A percentile compares a stretch with the other conserved stretches of the same genome.
Conservation (phyloP, 1,140 invertebrate species). For the Drosophila ercepeae region DNA sequence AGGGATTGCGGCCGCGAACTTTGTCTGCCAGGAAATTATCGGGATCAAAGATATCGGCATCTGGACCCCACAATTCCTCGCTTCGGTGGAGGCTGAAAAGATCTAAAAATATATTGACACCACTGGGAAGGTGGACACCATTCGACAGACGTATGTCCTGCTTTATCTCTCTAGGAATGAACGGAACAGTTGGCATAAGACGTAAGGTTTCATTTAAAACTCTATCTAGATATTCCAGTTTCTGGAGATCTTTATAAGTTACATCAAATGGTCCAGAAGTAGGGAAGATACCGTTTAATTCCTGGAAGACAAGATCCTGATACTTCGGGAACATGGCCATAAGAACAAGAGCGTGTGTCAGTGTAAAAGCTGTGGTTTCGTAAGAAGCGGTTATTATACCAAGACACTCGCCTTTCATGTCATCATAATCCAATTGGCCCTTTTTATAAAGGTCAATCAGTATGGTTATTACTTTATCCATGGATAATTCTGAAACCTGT, state of each 20-base stretch:
- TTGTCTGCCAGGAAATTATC: constrained; percentile 71
- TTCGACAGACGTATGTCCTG: constrained; percentile 45
- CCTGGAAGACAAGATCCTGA: constrained; percentile 86
- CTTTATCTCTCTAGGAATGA: constrained; percentile 22
- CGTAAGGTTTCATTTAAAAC: constrained; percentile 87
- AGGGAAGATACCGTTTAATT: constrained; percentile 86
- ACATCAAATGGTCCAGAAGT: constrained; percentile 76
- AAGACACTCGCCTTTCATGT: constrained; percentile 49
- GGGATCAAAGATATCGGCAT: constrained; percentile 70
- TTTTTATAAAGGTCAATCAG: constrained; percentile 32
- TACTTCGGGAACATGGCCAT: constrained; percentile 69
- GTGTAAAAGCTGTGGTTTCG: constrained; percentile 60
- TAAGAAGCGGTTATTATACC: constrained; percentile 53
- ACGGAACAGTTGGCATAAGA: constrained; percentile 64
- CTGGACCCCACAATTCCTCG: constrained; percentile 56
- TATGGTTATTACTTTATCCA: constrained; percentile 21
- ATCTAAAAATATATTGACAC: constrained; percentile 31
- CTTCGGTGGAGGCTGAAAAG: constrained; percentile 61
- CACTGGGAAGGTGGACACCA: constrained; percentile 52
- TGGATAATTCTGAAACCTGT: no score
- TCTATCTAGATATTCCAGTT: constrained; percentile 87
- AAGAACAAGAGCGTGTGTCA: constrained; percentile 37
- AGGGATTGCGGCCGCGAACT: constrained; percentile 53
- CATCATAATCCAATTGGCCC: constrained; percentile 24
- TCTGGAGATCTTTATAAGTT: constrained; percentile 85